These are phyloP conservation scores for Galeopsomyia nigrocyanea DNA, from an alignment of 2,888 invertebrate genomes.

Conservation along the genomic window DNA sequence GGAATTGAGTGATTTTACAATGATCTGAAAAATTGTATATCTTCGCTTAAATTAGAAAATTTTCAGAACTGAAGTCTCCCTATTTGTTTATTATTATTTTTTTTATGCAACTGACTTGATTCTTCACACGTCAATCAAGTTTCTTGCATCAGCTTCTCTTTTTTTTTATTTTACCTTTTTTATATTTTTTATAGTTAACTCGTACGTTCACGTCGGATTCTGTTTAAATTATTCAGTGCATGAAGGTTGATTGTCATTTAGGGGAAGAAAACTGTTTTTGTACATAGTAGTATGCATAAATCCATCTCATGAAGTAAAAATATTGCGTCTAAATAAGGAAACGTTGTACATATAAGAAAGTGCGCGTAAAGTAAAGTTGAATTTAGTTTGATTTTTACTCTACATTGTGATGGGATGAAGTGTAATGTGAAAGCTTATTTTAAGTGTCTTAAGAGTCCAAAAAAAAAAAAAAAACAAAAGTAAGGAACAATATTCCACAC, in stretches of 20 bases:
- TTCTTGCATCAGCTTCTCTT: conserved; percentile 13
- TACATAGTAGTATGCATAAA: conserved; percentile 63
- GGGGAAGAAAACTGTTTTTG: conserved; percentile 53
- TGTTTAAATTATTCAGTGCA: conserved; percentile 57
- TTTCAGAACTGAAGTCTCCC: conserved; percentile 25
- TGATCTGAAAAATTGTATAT: conserved; percentile 16
- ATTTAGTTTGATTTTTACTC: conserved; percentile 60
- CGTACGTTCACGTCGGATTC: conserved; percentile 42
- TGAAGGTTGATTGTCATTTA: conserved; percentile 55
- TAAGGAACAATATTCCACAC: conserved; percentile 33
- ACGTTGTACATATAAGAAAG: conserved; percentile 54
- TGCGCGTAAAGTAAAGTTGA: conserved; percentile 47
- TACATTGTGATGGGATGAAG: conserved; percentile 60
- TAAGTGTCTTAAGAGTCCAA: conserved; percentile 41
- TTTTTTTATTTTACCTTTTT: conserved; percentile 30
- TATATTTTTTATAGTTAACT: conserved; percentile 32
- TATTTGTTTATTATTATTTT: conserved; percentile 32
- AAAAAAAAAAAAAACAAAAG: conserved; percentile 23
- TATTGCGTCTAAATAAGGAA: conserved; percentile 37
- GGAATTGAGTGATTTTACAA: background rate
- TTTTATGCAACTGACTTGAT: conserved; percentile 26
- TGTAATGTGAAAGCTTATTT: conserved; percentile 62
- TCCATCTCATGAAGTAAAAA: conserved; percentile 56
- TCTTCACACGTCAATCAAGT: conserved; percentile 5
- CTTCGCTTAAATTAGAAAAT: conserved; percentile 14